Base-by-base conservation (phyloP, 2,113 vertebrate genomes). In the Triplophysa dalaica region DNA sequence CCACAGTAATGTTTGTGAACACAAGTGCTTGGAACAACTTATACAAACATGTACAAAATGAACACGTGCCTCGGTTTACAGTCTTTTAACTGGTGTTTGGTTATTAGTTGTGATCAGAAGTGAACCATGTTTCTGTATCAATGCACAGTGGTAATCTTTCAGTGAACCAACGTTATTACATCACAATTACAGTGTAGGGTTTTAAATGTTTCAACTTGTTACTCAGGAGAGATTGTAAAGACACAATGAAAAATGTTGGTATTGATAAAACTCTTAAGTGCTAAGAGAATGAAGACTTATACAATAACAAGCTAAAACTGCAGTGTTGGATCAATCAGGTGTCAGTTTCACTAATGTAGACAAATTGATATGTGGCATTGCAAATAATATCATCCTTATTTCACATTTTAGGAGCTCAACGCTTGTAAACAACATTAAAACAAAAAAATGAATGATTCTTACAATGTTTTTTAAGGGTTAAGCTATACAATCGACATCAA, bases 381-480 rank as follows among this genome's bases (percentile, higher is more conserved):
- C 60, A 83, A 80, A 76, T 76, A 87, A 83, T 81, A 67, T 82
- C 72, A 38, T 77, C 52, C 74, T 81, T 82, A 77, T 84, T 90
- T 91, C 90, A 91, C 88, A 91, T 90, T 83, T 65, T 84, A 82
- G 84, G 80, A 85, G 79, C 38, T 84, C 82, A 80, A 67, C 84
- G 65, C 70, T 73, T 60, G 41, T 60, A 73, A 73, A 60, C 3
- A 0, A 60, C 54, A 41, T 73, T 38, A 29, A 52, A 50, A 24
- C 5, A 48, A 33, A 33, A 33, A 4, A 2, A 4, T 33, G 0
- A 33, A 33, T 6, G 33, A 33, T 33, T 33, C 4, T 33, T 33
- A 33, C 33, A 38, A 38, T 6, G 3, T 68, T 68, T 70, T 70
- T 38, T 14, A 69, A 70, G 29, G 16, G 24, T n/a, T 33, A 21